Evolutionary conservation across 1,140 invertebrate species (phyloP), one percentile per base, ranked within the genome.

Genomic region (Lucilia cuprina): DNA sequence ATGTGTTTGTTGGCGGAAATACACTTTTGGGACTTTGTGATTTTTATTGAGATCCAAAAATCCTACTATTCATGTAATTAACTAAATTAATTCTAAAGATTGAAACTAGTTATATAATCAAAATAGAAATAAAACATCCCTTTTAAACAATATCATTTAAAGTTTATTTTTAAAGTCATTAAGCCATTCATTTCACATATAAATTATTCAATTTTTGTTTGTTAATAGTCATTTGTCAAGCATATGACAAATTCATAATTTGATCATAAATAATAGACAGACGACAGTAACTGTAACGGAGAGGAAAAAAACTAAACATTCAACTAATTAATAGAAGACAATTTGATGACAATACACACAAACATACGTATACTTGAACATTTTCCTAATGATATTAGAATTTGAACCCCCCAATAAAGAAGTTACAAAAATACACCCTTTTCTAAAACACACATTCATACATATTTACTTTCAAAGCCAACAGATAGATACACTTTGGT

Each of bases 401-500:
- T 21, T 12, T 70, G 65, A 70, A 70, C 13, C 17, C 17, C 17
- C 19, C n/a, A n/a, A 21, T 8, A 21, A 2, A 70, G 7, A 25
- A 21, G 19, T 7, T 60, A 70, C 21, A 25, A 60, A 60, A 21
- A 21, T 30, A 70, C 19, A 70, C 65, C 65, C 65, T 10, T 70
- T 70, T 70, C 21, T 21, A n/a, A 7, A 60, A n/a, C 65, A 19
- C 21, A 7, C 41, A 2, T 10, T 8, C 41, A 41, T 8, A 41
- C 41, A 41, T 5, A 8, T 41, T 8, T 10, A 41, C 41, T 41
- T 41, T 2, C 41, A 8, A 5, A 41, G 41, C 41, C 5, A 41
- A 5, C 35, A 41, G 35, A 8, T 55, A 55, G 50, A 17, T 55
- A n/a, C 13, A 12, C 1, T 17, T 13, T 89, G 86, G 86, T 87